These are phyloP conservation scores for Champsocephalus gunnari DNA, from an alignment of 2,797 vertebrate genomes.

Conservation along the genomic window DNA sequence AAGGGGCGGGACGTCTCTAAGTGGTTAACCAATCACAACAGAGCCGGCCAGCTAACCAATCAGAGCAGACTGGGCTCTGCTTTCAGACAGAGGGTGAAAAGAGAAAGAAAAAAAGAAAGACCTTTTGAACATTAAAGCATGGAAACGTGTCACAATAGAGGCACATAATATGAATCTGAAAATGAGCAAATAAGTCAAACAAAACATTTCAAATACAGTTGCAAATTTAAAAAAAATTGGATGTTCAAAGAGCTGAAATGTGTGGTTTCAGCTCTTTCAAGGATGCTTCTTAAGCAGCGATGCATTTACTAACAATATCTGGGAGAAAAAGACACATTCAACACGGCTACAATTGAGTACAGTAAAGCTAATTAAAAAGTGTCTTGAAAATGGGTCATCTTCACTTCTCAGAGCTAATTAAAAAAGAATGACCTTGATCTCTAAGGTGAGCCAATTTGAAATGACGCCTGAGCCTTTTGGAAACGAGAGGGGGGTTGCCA, in stretches of 20 bases:
- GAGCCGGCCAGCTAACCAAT: no score
- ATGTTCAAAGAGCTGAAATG: constrained; percentile 44
- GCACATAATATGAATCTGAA: no score
- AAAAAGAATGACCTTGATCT: constrained; percentile 75
- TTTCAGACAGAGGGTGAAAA: no score
- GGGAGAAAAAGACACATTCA: constrained; percentile 54
- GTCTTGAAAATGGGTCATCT: constrained; percentile 71
- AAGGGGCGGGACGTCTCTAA: no score
- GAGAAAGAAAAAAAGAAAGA: no score
- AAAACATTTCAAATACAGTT: no score
- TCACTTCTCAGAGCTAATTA: constrained; percentile 73
- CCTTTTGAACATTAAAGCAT: no score
- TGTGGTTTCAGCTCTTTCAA: constrained; percentile 48
- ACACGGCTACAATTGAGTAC: constrained; percentile 63
- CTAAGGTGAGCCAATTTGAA: constrained; percentile 67
- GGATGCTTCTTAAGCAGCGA: constrained; percentile 10
- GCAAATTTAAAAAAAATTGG: constrained; percentile 4
- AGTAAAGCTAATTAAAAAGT: constrained; percentile 76
- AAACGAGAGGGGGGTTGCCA: constrained; percentile 17
- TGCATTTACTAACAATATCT: constrained; percentile 43
- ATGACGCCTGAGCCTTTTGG: constrained; percentile 51
- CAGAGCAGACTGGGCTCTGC: no score
- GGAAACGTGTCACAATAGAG: no score
- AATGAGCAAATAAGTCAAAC: no score
- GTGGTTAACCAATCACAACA: no score